A percentile compares a stretch with the other conserved stretches of the same genome.
Conservation (phyloP, 2,888 invertebrate genomes). For the Acleris literana region DNA sequence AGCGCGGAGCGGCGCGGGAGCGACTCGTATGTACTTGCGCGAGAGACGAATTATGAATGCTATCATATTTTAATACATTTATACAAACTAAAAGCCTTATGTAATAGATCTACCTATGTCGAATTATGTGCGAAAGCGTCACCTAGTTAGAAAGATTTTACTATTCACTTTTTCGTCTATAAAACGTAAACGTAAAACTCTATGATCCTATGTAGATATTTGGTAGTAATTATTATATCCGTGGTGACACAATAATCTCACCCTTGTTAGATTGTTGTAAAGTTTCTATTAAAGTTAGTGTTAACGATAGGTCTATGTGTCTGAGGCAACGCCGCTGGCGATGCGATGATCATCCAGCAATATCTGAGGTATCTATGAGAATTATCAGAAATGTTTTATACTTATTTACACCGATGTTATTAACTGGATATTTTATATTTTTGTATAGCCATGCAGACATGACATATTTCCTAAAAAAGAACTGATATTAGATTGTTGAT, state of each 20-base stretch:
- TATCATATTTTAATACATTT: slow-evolving; percentile 78
- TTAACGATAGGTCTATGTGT: slow-evolving; percentile 37
- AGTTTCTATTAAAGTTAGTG: slow-evolving; percentile 49
- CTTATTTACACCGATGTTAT: slow-evolving; percentile 60
- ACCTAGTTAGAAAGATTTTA: slow-evolving; percentile 62
- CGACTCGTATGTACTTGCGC: slow-evolving; percentile 34
- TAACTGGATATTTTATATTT: slow-evolving; percentile 68
- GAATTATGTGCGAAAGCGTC: slow-evolving; percentile 56
- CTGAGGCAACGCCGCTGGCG: slow-evolving; percentile 34
- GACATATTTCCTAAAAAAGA: slow-evolving; percentile 63
- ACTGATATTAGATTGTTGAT: slow-evolving; percentile 67
- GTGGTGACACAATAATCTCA: slow-evolving; percentile 53
- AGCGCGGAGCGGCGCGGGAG: slow-evolving; percentile 35
- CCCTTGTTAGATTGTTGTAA: slow-evolving; percentile 56
- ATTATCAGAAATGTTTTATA: slow-evolving; percentile 47
- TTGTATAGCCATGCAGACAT: slow-evolving; percentile 65
- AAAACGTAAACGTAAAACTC: slow-evolving; percentile 46
- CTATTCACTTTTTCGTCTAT: slow-evolving; percentile 52
- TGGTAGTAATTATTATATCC: slow-evolving; percentile 50
- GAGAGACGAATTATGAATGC: slow-evolving; percentile 74
- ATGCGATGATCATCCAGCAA: slow-evolving; percentile 26
- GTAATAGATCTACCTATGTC: slow-evolving; percentile 60
- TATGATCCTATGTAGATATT: slow-evolving; percentile 49
- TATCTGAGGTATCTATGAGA: slow-evolving; percentile 34
- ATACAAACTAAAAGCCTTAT: slow-evolving; percentile 69